Evolutionary conservation across 2,113 vertebrate genomes (phyloP).

Genomic region (Micronycteris hirsuta): DNA sequence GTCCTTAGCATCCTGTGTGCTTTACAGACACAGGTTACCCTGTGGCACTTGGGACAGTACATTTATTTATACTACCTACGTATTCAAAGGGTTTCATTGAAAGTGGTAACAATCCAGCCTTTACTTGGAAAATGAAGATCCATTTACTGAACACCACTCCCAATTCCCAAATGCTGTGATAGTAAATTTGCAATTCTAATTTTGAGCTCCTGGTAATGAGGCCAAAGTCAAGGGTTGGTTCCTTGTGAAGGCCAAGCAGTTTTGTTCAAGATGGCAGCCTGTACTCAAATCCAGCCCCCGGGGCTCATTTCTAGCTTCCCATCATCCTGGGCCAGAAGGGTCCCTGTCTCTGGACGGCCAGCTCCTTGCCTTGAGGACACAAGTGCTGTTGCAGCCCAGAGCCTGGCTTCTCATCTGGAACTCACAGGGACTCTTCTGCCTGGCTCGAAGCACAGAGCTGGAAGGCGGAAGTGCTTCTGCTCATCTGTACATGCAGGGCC

Average conservation of each 20-base stretch:
- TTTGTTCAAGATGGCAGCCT: background rate
- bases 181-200: background rate
- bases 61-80: background rate
- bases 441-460: background rate
- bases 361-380: background rate
- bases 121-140: background rate
- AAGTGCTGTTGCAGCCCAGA: background rate
- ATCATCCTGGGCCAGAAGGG: background rate
- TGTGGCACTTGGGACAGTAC: background rate
- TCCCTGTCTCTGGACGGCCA: background rate
- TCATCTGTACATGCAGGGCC: background rate
- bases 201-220: background rate
- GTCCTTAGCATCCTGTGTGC: background rate
- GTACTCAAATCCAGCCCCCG: background rate
- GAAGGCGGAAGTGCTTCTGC: background rate
- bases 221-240: background rate
- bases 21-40: background rate
- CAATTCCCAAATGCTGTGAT: background rate
- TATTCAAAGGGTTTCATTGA: background rate
- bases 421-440: background rate
- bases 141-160: background rate
- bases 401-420: background rate
- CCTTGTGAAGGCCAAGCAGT: background rate
- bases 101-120: background rate
- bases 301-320: background rate